Conservation (phyloP, 2,113 vertebrate species). For the Castor canadensis region DNA sequence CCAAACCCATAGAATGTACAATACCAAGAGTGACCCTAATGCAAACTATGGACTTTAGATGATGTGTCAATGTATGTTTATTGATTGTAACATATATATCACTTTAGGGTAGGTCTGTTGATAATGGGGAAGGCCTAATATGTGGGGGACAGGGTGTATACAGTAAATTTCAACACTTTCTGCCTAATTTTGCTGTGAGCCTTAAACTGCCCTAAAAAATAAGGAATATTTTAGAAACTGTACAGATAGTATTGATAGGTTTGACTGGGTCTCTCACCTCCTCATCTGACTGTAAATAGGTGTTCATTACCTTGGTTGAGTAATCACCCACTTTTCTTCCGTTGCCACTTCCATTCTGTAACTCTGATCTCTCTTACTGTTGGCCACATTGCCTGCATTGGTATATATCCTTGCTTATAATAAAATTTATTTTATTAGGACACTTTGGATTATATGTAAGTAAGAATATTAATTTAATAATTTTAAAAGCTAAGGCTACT, state of each 20-base stretch:
- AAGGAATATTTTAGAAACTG: background rate
- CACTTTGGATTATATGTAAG: background rate
- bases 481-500: background rate
- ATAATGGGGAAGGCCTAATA: background rate
- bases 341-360: background rate
- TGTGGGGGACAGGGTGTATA: background rate
- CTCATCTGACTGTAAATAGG: background rate
- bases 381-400: background rate
- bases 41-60: background rate
- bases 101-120: background rate
- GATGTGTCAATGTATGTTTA: background rate
- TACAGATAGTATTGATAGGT: background rate
- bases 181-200: background rate
- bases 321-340: background rate
- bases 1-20: background rate
- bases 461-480: background rate
- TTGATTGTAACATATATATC: background rate
- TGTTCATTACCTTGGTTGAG: background rate
- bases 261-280: background rate
- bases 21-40: background rate
- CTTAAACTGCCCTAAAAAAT: constrained; percentile 1
- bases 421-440: background rate
- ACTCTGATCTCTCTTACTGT: background rate
- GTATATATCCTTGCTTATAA: constrained; percentile 12
- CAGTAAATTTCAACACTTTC: background rate